phyloP scores from a whole-genome alignment of 2,888 invertebrate species.

The Hypolimnas misippus region DNA sequence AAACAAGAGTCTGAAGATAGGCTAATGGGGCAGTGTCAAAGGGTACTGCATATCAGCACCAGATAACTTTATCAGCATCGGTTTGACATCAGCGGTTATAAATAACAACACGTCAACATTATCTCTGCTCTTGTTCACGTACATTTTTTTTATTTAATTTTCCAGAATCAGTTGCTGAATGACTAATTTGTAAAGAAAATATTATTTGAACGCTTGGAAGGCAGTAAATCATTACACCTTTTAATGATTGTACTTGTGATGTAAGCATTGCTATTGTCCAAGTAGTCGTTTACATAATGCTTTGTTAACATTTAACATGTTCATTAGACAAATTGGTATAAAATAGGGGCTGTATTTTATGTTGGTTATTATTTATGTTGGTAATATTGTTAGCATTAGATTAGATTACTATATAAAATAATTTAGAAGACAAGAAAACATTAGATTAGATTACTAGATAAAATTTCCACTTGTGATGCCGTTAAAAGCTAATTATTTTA shows the following conservation, averaged over 20 bases:
- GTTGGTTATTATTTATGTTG: too few relatives aligned
- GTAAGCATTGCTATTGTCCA: slow-evolving; percentile 1
- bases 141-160: background rate
- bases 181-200: slow-evolving; percentile 5
- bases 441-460: too few relatives aligned
- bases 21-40: slow-evolving; percentile 45
- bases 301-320: background rate
- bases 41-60: slow-evolving; percentile 45
- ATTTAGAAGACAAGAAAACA: too few relatives aligned
- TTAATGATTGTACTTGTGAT: background rate
- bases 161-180: background rate
- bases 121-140: background rate
- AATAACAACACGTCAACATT: slow-evolving; percentile 32
- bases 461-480: too few relatives aligned
- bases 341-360: too few relatives aligned
- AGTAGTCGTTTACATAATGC: background rate
- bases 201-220: too few relatives aligned
- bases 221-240: too few relatives aligned
- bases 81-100: slow-evolving; percentile 48
- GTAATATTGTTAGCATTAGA: too few relatives aligned
- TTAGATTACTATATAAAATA: too few relatives aligned
- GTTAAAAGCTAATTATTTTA: too few relatives aligned
- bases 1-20: slow-evolving; percentile 50
- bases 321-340: too few relatives aligned
- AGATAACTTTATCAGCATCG: slow-evolving; percentile 43